Percentiles rank a stretch among this genome's conserved stretches.
Conservation (phyloP, 2,113 vertebrate species). For the Xenopus borealis region DNA sequence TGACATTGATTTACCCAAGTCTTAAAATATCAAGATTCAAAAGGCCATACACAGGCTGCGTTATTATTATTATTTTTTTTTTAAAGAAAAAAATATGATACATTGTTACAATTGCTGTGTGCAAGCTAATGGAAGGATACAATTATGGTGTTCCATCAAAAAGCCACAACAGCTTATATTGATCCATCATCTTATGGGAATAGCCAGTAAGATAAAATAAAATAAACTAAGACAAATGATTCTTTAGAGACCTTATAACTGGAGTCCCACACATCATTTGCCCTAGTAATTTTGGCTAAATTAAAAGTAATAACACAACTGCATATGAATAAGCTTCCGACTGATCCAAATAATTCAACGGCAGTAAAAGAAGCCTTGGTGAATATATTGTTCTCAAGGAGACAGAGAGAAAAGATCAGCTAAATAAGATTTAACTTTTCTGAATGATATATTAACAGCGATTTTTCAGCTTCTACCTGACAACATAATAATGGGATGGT, state of each 20-base stretch:
- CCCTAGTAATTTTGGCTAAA: conserved; percentile 49
- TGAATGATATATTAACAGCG: background rate
- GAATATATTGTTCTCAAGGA: conserved; percentile 3
- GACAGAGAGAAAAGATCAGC: background rate
- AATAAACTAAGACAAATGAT: conserved; percentile 70
- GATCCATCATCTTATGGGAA: conserved; percentile 63
- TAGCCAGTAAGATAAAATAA: conserved; percentile 69
- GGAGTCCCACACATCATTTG: conserved; percentile 55
- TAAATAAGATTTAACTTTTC: background rate
- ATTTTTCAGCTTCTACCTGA: background rate
- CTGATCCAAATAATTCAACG: conserved; percentile 49
- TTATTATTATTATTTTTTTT: conserved; percentile 16
- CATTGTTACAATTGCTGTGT: conserved; percentile 67
- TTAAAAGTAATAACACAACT: conserved; percentile 58
- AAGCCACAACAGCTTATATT: conserved; percentile 70
- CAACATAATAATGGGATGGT: conserved; percentile 1
- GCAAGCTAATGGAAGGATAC: conserved; percentile 70
- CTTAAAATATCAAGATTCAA: conserved; percentile 1
- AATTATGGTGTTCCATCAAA: conserved; percentile 69
- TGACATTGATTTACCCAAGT: background rate
- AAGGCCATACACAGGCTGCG: background rate
- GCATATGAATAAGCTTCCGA: conserved; percentile 52
- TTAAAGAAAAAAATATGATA: conserved; percentile 46
- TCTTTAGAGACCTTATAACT: conserved; percentile 53
- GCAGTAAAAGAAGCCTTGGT: conserved; percentile 23